Evolutionary conservation across 2,797 vertebrate species (phyloP), one percentile per base, ranked within the genome.

Genomic region (Hoplostethus mediterraneus): DNA sequence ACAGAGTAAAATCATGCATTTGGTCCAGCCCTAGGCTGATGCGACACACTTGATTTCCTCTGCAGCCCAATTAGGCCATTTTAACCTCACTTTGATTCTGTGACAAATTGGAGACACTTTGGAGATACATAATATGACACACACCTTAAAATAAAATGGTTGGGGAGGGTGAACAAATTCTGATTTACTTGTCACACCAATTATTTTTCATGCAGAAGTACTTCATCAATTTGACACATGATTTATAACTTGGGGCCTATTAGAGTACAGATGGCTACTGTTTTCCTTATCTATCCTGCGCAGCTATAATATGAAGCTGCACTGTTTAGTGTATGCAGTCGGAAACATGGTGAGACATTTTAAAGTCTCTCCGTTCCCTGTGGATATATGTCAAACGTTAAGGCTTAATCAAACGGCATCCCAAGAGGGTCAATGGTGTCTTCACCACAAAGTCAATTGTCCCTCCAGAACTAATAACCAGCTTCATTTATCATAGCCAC

Each of bases 61-160:
- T 16, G 73, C 75, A 45, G 75, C 71, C 83, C 79, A 89, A 89
- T 91, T 91, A 89, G 80, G 38, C 51, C 25, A 25, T 79, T 90
- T 86, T 86, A 77, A 86, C 83, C 87, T 81, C 81, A 74, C 80
- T 86, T 83, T 86, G 77, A 86, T 85, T 85, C 84, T 71, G 66
- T 89, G 86, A 88, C 85, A 73, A 93, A 92, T 88, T 63, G 62
- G 74, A 71, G 79, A 87, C 89, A 88, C 84, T 88, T 86, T 81
- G 76, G 75, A 87, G 81, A 91, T 79, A 21, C 73, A 57, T 82
- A 76, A 82, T 67, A 65, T 48, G 81, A 89, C 72, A 82, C 87
- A 75, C 74, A 82, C 80, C 81, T 86, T 81, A 62, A 90, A 83
- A 88, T 53, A 75, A 74, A 88, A 82, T 69, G 69, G 73, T 74